These are phyloP conservation scores for Mya arenaria DNA, from an alignment of 1,140 invertebrate genomes.

Conservation along the genomic window DNA sequence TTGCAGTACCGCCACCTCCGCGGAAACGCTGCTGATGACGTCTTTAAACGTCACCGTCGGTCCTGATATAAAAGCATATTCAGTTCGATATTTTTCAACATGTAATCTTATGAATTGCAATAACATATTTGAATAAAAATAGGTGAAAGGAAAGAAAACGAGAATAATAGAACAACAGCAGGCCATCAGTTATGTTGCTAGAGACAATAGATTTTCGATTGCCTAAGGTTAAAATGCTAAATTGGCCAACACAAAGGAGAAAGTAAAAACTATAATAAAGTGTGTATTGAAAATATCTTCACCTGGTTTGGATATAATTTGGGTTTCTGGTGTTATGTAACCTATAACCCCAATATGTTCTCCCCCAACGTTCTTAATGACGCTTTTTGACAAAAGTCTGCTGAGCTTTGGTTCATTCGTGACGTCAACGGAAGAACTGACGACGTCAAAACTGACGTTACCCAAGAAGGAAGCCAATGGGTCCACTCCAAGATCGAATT, in stretches of 20 bases:
- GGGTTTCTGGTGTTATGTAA: conserved; percentile 93
- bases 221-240: too few relatives aligned
- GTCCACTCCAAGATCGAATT: conserved; percentile 92
- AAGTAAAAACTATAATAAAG: too few relatives aligned
- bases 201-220: too few relatives aligned
- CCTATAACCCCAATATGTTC: conserved; percentile 92
- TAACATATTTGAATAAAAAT: too few relatives aligned
- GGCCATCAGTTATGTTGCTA: too few relatives aligned
- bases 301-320: conserved; percentile 67
- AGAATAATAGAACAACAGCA: too few relatives aligned
- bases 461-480: conserved; percentile 91
- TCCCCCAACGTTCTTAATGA: conserved; percentile 85
- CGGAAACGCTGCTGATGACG: conserved; percentile 24
- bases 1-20: conserved; percentile 85
- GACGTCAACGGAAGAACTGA: conserved; percentile 90
- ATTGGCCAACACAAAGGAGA: too few relatives aligned
- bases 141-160: too few relatives aligned
- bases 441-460: conserved; percentile 87
- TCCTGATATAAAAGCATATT: conserved; percentile 15
- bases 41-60: conserved; percentile 46
- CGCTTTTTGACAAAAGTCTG: conserved; percentile 84
- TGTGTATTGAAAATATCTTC: not conserved
- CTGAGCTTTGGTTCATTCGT: conserved; percentile 85
- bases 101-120: too few relatives aligned
- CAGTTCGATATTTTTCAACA: too few relatives aligned